These are phyloP conservation scores for Nothocercus julius DNA, from an alignment of 2,113 vertebrate genomes.

Conservation along the genomic window DNA sequence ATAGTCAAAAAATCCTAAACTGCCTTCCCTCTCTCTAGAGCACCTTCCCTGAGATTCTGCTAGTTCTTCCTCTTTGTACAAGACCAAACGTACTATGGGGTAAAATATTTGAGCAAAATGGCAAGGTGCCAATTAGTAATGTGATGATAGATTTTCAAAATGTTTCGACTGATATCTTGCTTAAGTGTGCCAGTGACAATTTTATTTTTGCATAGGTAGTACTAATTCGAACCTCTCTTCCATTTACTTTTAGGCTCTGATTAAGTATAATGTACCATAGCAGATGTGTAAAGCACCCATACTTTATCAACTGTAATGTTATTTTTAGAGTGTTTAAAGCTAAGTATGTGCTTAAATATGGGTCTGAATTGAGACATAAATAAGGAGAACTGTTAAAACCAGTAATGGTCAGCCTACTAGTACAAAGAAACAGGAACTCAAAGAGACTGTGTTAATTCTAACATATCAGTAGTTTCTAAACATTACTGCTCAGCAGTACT, in stretches of 20 bases:
- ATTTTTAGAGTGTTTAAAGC: neutral
- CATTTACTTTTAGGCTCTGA: neutral
- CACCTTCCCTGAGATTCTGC: neutral
- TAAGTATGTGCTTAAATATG: neutral
- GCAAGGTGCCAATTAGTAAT: neutral
- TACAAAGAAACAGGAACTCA: neutral
- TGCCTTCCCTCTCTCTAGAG: neutral
- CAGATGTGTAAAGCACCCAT: neutral
- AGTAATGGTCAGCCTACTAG: fast-evolving
- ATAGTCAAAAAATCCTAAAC: neutral
- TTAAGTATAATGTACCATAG: neutral
- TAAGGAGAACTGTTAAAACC: neutral
- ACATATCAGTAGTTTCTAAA: neutral
- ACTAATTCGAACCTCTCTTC: neutral
- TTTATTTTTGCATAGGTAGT: neutral
- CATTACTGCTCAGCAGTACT: neutral
- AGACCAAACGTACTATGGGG: neutral
- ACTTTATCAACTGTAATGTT: neutral
- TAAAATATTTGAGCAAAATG: neutral
- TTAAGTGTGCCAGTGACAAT: neutral
- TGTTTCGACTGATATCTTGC: neutral
- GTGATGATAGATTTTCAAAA: neutral
- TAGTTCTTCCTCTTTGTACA: neutral
- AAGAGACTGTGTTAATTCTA: neutral
- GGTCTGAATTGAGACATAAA: neutral